Conservation (phyloP, 2,888 invertebrate species). For the Rhamphomyia laevipes region DNA sequence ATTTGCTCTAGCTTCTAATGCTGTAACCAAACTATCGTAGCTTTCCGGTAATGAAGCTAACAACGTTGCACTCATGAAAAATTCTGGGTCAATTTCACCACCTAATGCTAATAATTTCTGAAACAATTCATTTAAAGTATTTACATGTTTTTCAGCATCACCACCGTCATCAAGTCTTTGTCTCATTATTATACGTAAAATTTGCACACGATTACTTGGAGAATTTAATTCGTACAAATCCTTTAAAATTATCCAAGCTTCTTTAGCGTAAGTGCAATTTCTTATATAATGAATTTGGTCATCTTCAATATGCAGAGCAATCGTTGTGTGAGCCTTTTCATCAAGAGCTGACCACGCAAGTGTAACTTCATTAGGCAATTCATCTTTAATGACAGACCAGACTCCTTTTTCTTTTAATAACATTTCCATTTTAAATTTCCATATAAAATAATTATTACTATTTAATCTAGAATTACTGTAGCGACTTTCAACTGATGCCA, state of each 20-base stretch:
- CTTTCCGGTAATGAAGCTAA: conserved; percentile 10
- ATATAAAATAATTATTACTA: conserved; percentile 7
- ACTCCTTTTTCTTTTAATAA: conserved; percentile 8
- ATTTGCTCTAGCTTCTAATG: conserved; percentile 11
- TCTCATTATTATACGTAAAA: conserved; percentile 12
- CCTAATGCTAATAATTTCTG: too few relatives aligned
- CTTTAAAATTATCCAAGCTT: conserved; percentile 8
- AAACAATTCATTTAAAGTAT: conserved; percentile 10
- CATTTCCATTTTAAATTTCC: conserved; percentile 12
- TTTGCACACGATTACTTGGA: conserved; percentile 10
- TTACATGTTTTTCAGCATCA: conserved; percentile 10
- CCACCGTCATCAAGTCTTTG: conserved; percentile 12
- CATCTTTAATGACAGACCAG: conserved; percentile 5
- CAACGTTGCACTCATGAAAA: conserved; percentile 9
- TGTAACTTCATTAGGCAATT: not conserved
- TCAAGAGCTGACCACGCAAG: conserved; percentile 3
- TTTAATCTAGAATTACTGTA: conserved; percentile 1
- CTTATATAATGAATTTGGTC: conserved; percentile 10
- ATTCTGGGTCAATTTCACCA: conserved; percentile 7
- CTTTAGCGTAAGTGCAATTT: conserved; percentile 3
- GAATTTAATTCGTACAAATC: conserved; percentile 9
- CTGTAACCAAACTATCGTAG: conserved; percentile 13
- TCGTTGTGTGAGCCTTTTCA: conserved; percentile 8
- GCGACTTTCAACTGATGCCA: too few relatives aligned
- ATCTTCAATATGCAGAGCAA: conserved; percentile 9